These are phyloP conservation scores for Rhizoglyphus robini DNA, from an alignment of 1,140 invertebrate genomes.

Conservation along the genomic window DNA sequence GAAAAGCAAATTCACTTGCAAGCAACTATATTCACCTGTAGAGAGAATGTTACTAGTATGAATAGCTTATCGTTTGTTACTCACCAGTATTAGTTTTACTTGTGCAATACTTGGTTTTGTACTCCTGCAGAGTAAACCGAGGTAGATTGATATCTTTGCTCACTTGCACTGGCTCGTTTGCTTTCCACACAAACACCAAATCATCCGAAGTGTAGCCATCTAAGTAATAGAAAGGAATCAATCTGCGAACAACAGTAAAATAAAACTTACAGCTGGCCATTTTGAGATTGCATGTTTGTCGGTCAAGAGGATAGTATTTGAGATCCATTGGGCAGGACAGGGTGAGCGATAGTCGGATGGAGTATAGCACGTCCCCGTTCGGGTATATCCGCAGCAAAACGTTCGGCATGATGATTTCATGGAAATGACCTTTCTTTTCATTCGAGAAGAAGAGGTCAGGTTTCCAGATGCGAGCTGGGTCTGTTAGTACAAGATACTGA, in stretches of 20 bases:
- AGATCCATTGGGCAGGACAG: slow-evolving; percentile 39
- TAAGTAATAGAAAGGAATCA: slow-evolving; percentile 19
- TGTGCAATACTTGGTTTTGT: slow-evolving; percentile 37
- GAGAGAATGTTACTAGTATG: slow-evolving; percentile 18
- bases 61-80: slow-evolving; percentile 21
- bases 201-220: slow-evolving; percentile 90
- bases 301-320: slow-evolving; percentile 38
- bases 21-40: slow-evolving; percentile 29
- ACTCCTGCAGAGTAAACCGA: slow-evolving; percentile 34
- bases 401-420: slow-evolving; percentile 36
- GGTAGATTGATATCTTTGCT: slow-evolving; percentile 40
- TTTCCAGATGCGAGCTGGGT: slow-evolving; percentile 38
- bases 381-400: slow-evolving; percentile 36
- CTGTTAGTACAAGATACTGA: slow-evolving; percentile 33
- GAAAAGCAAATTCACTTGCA: slow-evolving; percentile 29
- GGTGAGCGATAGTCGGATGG: slow-evolving; percentile 36
- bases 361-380: slow-evolving; percentile 39
- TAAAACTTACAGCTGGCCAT: slow-evolving; percentile 39
- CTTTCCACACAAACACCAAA: slow-evolving; percentile 83
- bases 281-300: slow-evolving; percentile 36
- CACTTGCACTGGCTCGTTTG: slow-evolving; percentile 80
- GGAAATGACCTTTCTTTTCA: slow-evolving; percentile 38
- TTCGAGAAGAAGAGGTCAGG: slow-evolving; percentile 42
- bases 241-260: slow-evolving; percentile 16
- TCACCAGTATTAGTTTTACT: slow-evolving; percentile 38